Conservation (phyloP, 2,797 vertebrate genomes). For the Scomberomorus guttatus region DNA sequence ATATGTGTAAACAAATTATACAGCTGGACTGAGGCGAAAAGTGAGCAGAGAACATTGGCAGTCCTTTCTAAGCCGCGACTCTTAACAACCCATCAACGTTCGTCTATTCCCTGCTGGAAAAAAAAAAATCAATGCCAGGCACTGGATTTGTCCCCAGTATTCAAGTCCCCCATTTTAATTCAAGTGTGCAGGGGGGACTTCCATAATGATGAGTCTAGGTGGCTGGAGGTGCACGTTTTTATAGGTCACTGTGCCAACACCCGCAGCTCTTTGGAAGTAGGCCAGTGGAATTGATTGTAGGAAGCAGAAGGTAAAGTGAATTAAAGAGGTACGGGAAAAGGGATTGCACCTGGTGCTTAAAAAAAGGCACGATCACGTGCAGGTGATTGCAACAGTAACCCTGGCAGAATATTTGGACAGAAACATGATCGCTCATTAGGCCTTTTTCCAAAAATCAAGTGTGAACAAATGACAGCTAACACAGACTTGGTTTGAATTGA, state of each 20-base stretch:
- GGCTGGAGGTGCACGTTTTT: conserved; percentile 48
- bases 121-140: conserved; percentile 32
- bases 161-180: conserved; percentile 37
- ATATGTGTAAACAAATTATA: conserved; percentile 41
- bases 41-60: conserved; percentile 25
- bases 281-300: conserved; percentile 67
- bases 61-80: conserved; percentile 1
- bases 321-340: conserved; percentile 42
- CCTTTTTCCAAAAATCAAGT: neutral
- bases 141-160: neutral
- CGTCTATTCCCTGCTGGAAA: conserved; percentile 26
- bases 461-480: neutral
- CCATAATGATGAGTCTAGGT: conserved; percentile 38
- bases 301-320: conserved; percentile 52
- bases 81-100: conserved; percentile 25
- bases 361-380: conserved; percentile 10
- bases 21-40: conserved; percentile 29
- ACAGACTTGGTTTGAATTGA: neutral
- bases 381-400: conserved; percentile 12
- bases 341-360: conserved; percentile 25
- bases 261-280: conserved; percentile 63
- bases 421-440: neutral
- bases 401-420: neutral
- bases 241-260: conserved; percentile 75
- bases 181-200: conserved; percentile 4